These are phyloP conservation scores for Cossypha dichroa DNA, from an alignment of 2,797 vertebrate genomes.

Conservation along the genomic window DNA sequence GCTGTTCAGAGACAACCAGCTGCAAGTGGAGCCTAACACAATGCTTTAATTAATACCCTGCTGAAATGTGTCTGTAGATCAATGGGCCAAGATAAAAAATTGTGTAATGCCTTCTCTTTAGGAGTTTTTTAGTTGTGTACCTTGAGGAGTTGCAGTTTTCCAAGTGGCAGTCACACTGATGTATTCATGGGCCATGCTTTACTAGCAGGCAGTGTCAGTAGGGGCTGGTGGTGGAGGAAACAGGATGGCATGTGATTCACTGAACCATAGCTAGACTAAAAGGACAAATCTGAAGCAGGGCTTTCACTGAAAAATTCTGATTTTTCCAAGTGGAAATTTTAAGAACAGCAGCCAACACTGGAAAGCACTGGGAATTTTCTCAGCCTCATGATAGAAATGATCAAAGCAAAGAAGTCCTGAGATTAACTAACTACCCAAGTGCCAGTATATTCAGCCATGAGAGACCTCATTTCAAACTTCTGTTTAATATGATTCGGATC, in stretches of 20 bases:
- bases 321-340: not conserved
- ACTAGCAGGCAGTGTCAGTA: not conserved
- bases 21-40: not conserved
- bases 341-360: not conserved
- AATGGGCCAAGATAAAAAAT: not conserved
- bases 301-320: not conserved
- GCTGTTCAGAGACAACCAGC: not conserved
- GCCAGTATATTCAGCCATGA: not conserved
- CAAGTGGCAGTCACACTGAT: not conserved
- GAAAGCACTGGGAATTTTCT: not conserved
- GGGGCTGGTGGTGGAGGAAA: not conserved
- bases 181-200: not conserved
- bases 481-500: constrained; percentile 13
- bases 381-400: not conserved
- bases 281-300: not conserved
- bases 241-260: not conserved
- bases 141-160: not conserved
- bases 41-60: not conserved
- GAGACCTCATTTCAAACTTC: not conserved
- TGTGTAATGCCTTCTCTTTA: not conserved
- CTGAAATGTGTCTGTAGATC: not conserved
- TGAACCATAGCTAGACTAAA: not conserved
- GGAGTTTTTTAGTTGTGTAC: not conserved
- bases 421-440: not conserved
- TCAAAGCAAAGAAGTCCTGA: not conserved